phyloP scores from a whole-genome alignment of 2,888 invertebrate genomes.

The Folsomia candida region DNA sequence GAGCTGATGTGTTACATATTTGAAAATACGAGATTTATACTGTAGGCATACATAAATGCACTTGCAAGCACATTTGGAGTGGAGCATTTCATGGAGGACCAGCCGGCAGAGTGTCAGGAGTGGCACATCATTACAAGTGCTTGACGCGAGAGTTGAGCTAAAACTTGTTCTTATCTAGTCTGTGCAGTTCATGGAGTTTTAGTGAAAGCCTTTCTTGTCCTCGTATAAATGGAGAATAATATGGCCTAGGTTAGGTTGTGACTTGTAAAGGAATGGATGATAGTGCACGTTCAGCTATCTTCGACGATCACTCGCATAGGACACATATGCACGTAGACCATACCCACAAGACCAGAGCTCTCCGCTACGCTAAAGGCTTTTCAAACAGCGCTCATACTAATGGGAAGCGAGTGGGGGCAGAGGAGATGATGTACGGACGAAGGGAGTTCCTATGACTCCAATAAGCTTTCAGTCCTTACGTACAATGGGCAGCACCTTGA shows the following conservation, averaged over 20 bases:
- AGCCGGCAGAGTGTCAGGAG: no score
- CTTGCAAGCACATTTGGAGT: no score
- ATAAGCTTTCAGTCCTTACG: constrained; percentile 43
- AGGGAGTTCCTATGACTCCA: constrained; percentile 35
- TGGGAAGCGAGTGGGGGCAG: constrained; percentile 16
- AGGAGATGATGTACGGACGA: constrained; percentile 32
- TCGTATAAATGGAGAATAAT: neutral
- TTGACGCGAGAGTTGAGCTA: neutral
- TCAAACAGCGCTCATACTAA: constrained; percentile 1
- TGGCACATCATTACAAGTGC: constrained; percentile 5
- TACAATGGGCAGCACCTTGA: constrained; percentile 40
- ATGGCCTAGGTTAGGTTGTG: constrained; percentile 4
- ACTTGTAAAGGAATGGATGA: neutral
- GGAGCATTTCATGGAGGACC: no score
- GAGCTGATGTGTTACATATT: neutral
- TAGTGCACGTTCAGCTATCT: neutral
- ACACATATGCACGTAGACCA: no score
- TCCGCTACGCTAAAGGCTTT: neutral
- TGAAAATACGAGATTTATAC: no score
- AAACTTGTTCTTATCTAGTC: neutral
- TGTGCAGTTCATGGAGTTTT: constrained; percentile 1
- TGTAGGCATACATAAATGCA: no score
- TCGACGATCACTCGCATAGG: neutral
- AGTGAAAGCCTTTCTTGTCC: constrained; percentile 1
- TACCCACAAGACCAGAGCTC: no score